Conservation (phyloP, 2,113 vertebrate species). For the Columba janthina region DNA sequence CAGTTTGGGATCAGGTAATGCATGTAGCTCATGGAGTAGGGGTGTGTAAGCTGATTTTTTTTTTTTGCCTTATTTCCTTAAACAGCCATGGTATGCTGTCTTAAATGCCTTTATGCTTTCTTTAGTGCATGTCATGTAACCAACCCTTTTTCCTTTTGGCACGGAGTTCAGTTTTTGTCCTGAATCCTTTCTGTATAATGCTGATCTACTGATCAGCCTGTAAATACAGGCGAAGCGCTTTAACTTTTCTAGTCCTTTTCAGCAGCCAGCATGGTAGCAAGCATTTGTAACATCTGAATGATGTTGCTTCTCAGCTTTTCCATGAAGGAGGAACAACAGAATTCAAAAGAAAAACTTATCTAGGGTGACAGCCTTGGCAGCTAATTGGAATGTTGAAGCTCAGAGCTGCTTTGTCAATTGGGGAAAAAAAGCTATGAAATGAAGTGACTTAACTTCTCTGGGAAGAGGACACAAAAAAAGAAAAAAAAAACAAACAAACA, state of each 20-base stretch:
- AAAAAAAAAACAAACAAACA: background rate
- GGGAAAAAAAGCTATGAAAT: background rate
- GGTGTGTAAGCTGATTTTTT: background rate
- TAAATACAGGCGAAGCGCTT: background rate
- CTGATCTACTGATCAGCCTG: background rate
- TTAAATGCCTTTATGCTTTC: background rate
- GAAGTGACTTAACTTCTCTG: background rate
- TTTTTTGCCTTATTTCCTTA: background rate
- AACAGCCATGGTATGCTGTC: background rate
- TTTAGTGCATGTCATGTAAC: background rate
- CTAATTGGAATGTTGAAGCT: slow-evolving; percentile 22
- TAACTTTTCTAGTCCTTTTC: background rate
- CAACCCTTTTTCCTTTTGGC: background rate
- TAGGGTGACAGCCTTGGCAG: slow-evolving; percentile 37
- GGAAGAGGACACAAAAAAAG: background rate
- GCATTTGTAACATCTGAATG: background rate
- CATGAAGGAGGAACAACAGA: background rate
- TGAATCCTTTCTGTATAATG: background rate
- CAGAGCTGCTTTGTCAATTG: slow-evolving; percentile 10
- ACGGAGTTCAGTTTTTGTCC: background rate
- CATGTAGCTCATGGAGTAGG: background rate
- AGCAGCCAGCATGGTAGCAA: background rate
- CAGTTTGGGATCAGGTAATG: background rate
- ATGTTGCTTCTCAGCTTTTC: slow-evolving; percentile 31
- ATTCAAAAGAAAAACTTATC: slow-evolving; percentile 43